A percentile compares a stretch with the other conserved stretches of the same genome.
Evolutionary conservation across 2,888 invertebrate species (phyloP).

Genomic region (Abrostola tripartita): DNA sequence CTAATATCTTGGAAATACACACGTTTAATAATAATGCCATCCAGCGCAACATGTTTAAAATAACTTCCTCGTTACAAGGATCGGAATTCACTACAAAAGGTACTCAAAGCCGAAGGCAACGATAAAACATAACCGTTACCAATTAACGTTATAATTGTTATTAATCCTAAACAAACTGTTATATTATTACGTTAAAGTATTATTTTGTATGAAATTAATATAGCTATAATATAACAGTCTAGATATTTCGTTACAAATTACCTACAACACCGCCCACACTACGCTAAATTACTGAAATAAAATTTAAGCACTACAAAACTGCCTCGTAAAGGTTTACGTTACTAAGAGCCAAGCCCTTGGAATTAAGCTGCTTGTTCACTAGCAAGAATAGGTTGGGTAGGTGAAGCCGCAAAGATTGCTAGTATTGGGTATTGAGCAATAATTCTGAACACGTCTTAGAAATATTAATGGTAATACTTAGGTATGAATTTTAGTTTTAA

Average conservation of each 20-base stretch:
- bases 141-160: constrained; percentile 47
- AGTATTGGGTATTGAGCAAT: not conserved
- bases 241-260: constrained; percentile 54
- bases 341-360: constrained; percentile 41
- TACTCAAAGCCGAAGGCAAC: constrained; percentile 17
- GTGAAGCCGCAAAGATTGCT: constrained; percentile 4
- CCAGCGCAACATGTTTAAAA: constrained; percentile 35
- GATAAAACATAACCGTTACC: constrained; percentile 34
- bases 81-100: constrained; percentile 34
- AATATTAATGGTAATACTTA: too few species aligned
- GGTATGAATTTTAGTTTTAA: too few species aligned
- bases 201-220: constrained; percentile 29
- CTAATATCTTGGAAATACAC: constrained; percentile 31
- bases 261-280: constrained; percentile 26
- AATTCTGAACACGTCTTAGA: not conserved
- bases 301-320: constrained; percentile 53
- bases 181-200: constrained; percentile 22
- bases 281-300: constrained; percentile 53
- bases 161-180: constrained; percentile 34
- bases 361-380: constrained; percentile 25
- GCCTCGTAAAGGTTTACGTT: constrained; percentile 53
- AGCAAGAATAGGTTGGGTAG: constrained; percentile 15
- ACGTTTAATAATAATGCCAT: constrained; percentile 27
- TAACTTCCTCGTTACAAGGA: constrained; percentile 9
- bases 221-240: constrained; percentile 13